Evolutionary conservation across 2,113 vertebrate genomes (phyloP).

Genomic region (Rhinoptilus africanus): DNA sequence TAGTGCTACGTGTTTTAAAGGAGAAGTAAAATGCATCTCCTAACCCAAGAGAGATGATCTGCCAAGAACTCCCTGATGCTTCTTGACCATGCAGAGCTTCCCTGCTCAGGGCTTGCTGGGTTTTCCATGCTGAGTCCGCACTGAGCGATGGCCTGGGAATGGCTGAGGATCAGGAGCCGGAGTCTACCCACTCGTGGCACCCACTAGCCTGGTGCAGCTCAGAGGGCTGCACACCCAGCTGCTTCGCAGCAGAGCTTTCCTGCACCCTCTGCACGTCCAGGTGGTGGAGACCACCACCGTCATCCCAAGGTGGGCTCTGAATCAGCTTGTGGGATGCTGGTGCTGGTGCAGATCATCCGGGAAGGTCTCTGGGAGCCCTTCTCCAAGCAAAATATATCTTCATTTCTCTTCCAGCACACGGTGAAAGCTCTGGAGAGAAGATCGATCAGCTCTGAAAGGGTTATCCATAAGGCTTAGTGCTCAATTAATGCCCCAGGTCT

Average conservation of each 20-base stretch:
- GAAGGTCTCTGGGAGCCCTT: neutral
- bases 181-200: neutral
- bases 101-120: neutral
- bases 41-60: neutral
- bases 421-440: neutral
- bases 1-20: neutral
- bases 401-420: neutral
- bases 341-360: neutral
- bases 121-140: neutral
- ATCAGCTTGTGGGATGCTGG: neutral
- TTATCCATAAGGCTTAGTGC: neutral
- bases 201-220: neutral
- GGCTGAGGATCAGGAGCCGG: neutral
- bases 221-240: neutral
- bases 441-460: neutral
- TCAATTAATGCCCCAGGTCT: neutral
- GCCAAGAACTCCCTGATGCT: neutral
- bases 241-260: neutral
- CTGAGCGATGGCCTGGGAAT: neutral
- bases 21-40: neutral
- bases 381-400: neutral
- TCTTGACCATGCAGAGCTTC: neutral
- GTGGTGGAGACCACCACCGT: too few species aligned
- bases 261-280: neutral
- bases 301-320: neutral